Base-by-base conservation (phyloP, 1,140 invertebrate genomes). In the Pseudomyrmex concolor region DNA sequence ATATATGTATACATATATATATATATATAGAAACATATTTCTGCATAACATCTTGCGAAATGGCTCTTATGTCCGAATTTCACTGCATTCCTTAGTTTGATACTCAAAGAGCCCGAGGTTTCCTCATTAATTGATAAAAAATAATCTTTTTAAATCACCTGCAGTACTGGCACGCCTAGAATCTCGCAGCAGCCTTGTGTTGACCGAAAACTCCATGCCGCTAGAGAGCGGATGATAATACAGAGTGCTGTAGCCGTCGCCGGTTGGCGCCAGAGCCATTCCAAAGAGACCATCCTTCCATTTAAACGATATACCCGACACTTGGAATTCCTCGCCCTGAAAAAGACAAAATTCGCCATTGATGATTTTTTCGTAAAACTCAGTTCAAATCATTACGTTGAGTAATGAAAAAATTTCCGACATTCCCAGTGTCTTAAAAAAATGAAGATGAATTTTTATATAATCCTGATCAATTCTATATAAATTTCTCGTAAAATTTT, bases 141-240 rank as follows among this genome's bases (percentile, higher is more conserved):
- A 2, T 19, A 15, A 57, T 48, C 8, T n/a, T 12, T 22, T 77
- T 13, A 12, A 22, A 68, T 25, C 83, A 93, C 86, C 94, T 92
- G 19, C 89, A 89, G 3, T 92, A 94, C 73, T 95, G 92, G 66
- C 95, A 85, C 2, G 95, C 92, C 89, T 95, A 91, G 89, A 63
- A 84, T 97, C 95, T 43, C 96, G 94, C 17, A 97, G 91, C 25
- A 96, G 93, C 59, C 95, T 95, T 0, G 96, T 97, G 8, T 94
- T 96, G 0, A 97, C 96, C 0, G 96, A 91, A 90, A 97, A 97
- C 90, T 97, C 97, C 89, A 96, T 95, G 15, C 95, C 96, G 82
- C 97, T 97, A 12, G 96, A 95, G 86, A 97, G 94, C 0, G 97
- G 96, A 91, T 97, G 97, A 94, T 97, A 97, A 86, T 97, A 97